These are phyloP conservation scores for Gallinago jamesoni DNA, from an alignment of 2,113 vertebrate species.

Conservation along the genomic window DNA sequence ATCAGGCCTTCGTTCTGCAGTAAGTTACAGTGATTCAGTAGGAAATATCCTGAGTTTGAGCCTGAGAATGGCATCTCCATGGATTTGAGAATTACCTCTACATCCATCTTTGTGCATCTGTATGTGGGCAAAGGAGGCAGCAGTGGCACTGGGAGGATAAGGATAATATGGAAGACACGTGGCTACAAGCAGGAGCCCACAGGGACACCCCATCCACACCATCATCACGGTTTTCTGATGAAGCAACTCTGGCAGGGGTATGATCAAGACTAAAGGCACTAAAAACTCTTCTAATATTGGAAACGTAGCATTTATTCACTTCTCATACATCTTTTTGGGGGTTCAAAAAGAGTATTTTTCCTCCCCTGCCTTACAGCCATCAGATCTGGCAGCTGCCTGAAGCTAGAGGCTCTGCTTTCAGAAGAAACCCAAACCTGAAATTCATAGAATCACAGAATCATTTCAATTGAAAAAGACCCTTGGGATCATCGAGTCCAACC, in stretches of 20 bases:
- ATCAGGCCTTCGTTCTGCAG: not conserved
- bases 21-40: not conserved
- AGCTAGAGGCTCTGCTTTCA: not conserved
- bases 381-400: not conserved
- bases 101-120: not conserved
- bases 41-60: not conserved
- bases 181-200: not conserved
- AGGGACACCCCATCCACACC: not conserved
- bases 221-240: not conserved
- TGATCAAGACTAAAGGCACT: not conserved
- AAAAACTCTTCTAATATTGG: not conserved
- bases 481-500: too few relatives aligned
- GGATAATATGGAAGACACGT: accelerated
- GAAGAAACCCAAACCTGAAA: not conserved
- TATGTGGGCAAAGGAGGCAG: not conserved
- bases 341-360: not conserved
- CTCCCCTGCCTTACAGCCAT: not conserved
- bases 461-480: too few relatives aligned
- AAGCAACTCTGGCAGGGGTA: not conserved
- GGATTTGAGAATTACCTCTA: not conserved
- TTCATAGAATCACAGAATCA: not conserved
- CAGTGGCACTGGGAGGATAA: accelerated
- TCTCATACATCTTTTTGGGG: not conserved
- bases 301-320: not conserved
- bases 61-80: not conserved